Percentiles rank a stretch among this genome's conserved stretches.
Conservation (phyloP, 2,888 invertebrate species). For the Stomorhina lunata region DNA sequence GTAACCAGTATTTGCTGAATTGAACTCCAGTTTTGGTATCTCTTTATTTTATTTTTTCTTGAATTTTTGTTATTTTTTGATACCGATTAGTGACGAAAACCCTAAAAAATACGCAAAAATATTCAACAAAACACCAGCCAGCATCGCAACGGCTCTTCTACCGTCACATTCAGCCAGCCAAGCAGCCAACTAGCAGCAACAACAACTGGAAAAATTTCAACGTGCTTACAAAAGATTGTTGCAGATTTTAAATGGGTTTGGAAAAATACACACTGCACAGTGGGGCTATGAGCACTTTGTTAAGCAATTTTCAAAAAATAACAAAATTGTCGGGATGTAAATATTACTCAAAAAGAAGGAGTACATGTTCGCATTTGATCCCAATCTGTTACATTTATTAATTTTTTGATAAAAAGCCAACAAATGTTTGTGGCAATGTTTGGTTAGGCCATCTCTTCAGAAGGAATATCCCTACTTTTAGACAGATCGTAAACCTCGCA, state of each 20-base stretch:
- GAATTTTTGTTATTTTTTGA: constrained; percentile 29
- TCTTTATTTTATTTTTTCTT: constrained; percentile 55
- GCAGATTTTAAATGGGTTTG: constrained; percentile 33
- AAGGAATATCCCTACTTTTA: no score
- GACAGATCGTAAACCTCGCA: no score
- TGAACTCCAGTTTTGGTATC: constrained; percentile 63
- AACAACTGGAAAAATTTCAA: constrained; percentile 42
- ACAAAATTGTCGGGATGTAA: no score
- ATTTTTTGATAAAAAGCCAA: no score
- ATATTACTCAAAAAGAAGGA: no score
- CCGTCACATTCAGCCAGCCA: constrained; percentile 1
- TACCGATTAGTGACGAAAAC: constrained; percentile 65
- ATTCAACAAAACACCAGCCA: constrained; percentile 58
- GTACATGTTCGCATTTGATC: no score
- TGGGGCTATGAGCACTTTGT: no score
- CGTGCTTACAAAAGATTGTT: constrained; percentile 46
- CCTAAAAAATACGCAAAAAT: constrained; percentile 61
- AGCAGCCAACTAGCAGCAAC: constrained; percentile 8
- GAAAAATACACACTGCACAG: constrained; percentile 2
- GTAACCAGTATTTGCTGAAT: constrained; percentile 52
- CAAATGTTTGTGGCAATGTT: no score
- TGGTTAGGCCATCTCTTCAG: no score
- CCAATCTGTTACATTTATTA: no score
- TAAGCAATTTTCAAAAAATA: no score
- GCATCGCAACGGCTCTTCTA: constrained; percentile 35